A percentile compares a stretch with the other conserved stretches of the same genome.
Evolutionary conservation across 2,113 vertebrate species (phyloP).

Genomic region (Dromaius novaehollandiae): DNA sequence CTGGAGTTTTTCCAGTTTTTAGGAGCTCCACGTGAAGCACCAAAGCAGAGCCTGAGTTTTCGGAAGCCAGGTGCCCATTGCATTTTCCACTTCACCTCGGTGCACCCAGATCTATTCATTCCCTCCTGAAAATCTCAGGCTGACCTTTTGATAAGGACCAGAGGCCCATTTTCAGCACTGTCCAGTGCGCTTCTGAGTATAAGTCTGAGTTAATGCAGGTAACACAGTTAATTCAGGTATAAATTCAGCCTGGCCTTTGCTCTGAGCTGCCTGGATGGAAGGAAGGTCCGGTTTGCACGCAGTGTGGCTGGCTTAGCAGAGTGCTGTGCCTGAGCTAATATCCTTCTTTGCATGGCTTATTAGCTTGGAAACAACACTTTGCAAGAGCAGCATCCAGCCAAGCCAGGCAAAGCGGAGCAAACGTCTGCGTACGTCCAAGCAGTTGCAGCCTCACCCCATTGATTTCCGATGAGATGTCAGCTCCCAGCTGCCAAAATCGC

Average conservation of each 20-base stretch:
- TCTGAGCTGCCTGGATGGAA: background rate
- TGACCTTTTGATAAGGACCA: background rate
- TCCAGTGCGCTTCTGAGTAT: background rate
- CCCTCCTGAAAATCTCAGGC: background rate
- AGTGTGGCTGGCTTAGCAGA: rapidly evolving
- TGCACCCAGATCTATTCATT: background rate
- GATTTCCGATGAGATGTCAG: background rate
- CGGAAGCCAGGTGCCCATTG: background rate
- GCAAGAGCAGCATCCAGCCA: background rate
- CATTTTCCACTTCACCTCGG: background rate
- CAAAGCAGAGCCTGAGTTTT: background rate
- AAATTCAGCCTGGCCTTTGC: background rate
- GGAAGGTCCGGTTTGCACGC: background rate
- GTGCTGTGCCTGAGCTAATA: background rate
- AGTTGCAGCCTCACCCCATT: background rate
- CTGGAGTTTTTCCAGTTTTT: background rate
- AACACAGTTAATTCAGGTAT: background rate
- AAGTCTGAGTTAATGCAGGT: background rate
- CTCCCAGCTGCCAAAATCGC: background rate
- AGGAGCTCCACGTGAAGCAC: background rate
- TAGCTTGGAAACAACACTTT: background rate
- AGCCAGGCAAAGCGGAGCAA: background rate
- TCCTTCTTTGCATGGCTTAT: background rate
- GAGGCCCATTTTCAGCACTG: background rate
- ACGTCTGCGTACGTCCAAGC: rapidly evolving